Conservation (phyloP, 2,113 vertebrate species). For the Acrocephalus arundinaceus region DNA sequence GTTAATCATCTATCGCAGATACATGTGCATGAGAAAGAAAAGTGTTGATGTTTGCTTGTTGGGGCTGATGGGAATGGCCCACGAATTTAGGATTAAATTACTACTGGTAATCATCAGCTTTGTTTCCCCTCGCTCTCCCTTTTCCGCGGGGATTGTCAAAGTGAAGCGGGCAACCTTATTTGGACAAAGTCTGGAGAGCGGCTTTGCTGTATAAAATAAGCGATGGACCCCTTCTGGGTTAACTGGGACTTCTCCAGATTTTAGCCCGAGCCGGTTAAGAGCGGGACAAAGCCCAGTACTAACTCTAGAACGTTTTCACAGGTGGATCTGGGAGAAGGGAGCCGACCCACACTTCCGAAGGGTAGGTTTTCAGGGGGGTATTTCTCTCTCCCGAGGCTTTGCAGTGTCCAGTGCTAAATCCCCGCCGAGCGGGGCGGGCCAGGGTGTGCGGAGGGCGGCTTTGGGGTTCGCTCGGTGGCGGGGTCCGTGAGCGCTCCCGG, state of each 20-base stretch:
- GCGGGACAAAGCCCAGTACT: not conserved
- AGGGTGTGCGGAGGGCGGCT: not conserved
- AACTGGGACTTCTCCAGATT: not conserved
- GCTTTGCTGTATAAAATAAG: not conserved
- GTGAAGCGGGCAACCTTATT: not conserved
- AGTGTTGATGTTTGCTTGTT: conserved; percentile 87
- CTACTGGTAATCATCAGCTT: conserved; percentile 59
- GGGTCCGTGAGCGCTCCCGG: not conserved
- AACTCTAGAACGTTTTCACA: not conserved
- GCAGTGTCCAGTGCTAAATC: not conserved
- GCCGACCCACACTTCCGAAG: not conserved
- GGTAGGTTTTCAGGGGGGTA: not conserved
- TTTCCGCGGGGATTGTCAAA: not conserved
- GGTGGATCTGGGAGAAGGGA: conserved; percentile 11
- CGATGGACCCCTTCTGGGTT: not conserved
- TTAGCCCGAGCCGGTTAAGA: not conserved
- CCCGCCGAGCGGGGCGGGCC: not conserved
- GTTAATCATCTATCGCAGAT: conserved; percentile 92
- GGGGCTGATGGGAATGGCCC: conserved; percentile 83
- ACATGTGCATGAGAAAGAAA: conserved; percentile 83
- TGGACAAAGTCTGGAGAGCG: not conserved
- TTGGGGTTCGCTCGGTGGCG: not conserved
- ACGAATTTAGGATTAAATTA: conserved; percentile 87
- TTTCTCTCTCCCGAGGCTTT: not conserved
- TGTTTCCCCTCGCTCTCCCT: not conserved